Percentiles rank a stretch among this genome's conserved stretches.
phyloP scores from a whole-genome alignment of 2,888 invertebrate genomes.

The Drosophila meridiana region DNA sequence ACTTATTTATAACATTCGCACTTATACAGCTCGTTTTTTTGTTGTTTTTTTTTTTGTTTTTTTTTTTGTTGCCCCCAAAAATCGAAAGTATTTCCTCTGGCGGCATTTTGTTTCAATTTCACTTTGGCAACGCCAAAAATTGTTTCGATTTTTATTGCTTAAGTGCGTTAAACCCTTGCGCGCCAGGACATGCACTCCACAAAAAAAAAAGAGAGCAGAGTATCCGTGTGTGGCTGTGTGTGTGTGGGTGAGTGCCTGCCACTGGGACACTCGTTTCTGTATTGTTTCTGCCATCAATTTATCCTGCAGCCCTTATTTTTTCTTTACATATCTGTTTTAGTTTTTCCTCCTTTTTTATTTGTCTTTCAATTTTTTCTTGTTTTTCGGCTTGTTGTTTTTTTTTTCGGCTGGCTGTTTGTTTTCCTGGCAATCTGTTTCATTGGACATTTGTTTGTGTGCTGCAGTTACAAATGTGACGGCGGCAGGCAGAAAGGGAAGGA shows the following conservation, averaged over 20 bases:
- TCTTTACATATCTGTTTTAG: conserved; percentile 31
- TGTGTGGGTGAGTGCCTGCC: background rate
- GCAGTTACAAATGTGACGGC: conserved; percentile 56
- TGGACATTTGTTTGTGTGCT: conserved; percentile 74
- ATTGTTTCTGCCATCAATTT: conserved; percentile 74
- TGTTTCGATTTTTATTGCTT: conserved; percentile 81
- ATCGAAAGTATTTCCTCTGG: conserved; percentile 68
- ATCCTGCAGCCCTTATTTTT: conserved; percentile 58
- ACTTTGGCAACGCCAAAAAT: conserved; percentile 75
- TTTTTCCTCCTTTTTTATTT: conserved; percentile 15
- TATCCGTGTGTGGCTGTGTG: background rate
- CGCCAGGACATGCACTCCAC: conserved; percentile 57
- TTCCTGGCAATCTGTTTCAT: conserved; percentile 74
- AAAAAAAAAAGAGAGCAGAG: background rate
- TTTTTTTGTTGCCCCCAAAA: conserved; percentile 16
- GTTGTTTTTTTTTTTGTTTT: conserved; percentile 10
- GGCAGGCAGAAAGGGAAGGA: background rate
- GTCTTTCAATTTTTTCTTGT: conserved; percentile 14
- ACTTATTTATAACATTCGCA: conserved; percentile 79
- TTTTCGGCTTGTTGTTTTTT: background rate
- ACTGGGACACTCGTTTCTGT: conserved; percentile 10
- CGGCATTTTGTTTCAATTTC: conserved; percentile 77
- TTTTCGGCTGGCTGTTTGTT: conserved; percentile 58
- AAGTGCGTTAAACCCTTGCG: conserved; percentile 80
- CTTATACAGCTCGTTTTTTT: conserved; percentile 57